A percentile compares a stretch with the other conserved stretches of the same genome.
Conservation (phyloP, 30 jellyfish, hydroid and myxozoan genomes). For the Sanderia malayensis region DNA sequence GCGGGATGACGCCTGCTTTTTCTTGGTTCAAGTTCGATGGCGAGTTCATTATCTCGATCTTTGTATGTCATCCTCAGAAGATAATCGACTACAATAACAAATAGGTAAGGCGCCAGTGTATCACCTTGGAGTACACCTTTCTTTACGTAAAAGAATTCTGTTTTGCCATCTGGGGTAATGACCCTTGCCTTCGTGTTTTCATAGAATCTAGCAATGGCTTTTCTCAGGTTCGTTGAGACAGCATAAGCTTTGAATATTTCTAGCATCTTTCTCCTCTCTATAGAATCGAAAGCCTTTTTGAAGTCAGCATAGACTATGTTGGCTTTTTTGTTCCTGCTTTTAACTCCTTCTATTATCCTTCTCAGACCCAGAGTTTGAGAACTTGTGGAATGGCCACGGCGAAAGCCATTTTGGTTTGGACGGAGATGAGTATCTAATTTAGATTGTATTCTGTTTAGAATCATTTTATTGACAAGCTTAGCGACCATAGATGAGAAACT, state of each 20-base stretch:
- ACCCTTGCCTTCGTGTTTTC: conserved; percentile 48
- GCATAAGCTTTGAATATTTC: conserved; percentile 42
- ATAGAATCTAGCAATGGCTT: conserved; percentile 30
- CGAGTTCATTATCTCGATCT: conserved; percentile 12
- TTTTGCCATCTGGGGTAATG: conserved; percentile 51
- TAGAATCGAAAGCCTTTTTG: conserved; percentile 38
- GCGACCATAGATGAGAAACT: conserved; percentile 5
- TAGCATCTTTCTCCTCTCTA: conserved; percentile 23
- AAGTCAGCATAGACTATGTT: background rate
- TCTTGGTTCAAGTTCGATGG: conserved; percentile 2
- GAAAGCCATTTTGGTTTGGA: conserved; percentile 17
- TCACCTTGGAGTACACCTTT: conserved; percentile 45
- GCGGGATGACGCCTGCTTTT: conserved; percentile 48
- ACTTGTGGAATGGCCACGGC: conserved; percentile 24
- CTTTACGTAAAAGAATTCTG: conserved; percentile 7
- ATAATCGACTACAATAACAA: conserved; percentile 29
- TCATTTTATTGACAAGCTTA: conserved; percentile 1
- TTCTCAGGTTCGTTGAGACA: conserved; percentile 20
- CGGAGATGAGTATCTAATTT: conserved; percentile 4
- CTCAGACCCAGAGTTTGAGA: conserved; percentile 15
- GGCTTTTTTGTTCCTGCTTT: background rate
- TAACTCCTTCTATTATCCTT: conserved; percentile 37
- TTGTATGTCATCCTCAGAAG: conserved; percentile 24
- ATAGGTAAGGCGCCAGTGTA: conserved; percentile 47
- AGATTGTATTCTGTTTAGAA: conserved; percentile 23